These are phyloP conservation scores for Oreochromis mossambicus DNA, from an alignment of 2,797 vertebrate species.

Conservation along the genomic window DNA sequence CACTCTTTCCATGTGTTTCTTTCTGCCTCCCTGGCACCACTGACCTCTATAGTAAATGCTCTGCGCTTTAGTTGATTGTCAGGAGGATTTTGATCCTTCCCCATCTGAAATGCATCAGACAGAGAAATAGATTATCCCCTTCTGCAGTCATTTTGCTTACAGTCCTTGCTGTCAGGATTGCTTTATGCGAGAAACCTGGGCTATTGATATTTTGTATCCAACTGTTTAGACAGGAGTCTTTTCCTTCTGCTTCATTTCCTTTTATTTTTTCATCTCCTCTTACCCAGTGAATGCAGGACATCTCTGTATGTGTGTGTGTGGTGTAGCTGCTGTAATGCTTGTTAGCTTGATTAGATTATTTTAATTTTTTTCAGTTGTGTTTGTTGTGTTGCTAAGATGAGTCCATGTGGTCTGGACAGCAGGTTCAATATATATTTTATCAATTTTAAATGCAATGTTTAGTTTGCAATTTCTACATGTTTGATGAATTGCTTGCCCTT, in stretches of 20 bases:
- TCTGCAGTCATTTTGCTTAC: neutral
- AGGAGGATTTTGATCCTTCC: neutral
- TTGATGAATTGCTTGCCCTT: neutral
- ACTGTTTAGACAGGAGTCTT: neutral
- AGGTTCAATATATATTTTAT: neutral
- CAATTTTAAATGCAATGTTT: slow-evolving; percentile 2
- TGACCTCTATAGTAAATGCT: neutral
- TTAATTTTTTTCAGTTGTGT: neutral
- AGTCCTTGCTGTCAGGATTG: neutral
- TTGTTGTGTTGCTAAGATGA: slow-evolving; percentile 5
- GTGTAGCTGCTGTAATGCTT: neutral
- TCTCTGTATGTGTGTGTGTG: neutral
- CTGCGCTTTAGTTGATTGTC: neutral
- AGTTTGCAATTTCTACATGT: neutral
- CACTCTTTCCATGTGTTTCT: neutral
- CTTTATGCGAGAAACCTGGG: neutral
- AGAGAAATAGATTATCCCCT: neutral
- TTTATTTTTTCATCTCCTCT: neutral
- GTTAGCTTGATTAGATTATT: slow-evolving; percentile 1
- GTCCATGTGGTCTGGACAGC: neutral
- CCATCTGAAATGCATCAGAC: neutral
- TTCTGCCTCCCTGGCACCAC: neutral
- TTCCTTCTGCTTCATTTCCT: neutral
- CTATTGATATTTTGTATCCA: neutral
- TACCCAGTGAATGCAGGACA: neutral